Conservation (phyloP, 2,797 vertebrate genomes). For the Glyptemys insculpta region DNA sequence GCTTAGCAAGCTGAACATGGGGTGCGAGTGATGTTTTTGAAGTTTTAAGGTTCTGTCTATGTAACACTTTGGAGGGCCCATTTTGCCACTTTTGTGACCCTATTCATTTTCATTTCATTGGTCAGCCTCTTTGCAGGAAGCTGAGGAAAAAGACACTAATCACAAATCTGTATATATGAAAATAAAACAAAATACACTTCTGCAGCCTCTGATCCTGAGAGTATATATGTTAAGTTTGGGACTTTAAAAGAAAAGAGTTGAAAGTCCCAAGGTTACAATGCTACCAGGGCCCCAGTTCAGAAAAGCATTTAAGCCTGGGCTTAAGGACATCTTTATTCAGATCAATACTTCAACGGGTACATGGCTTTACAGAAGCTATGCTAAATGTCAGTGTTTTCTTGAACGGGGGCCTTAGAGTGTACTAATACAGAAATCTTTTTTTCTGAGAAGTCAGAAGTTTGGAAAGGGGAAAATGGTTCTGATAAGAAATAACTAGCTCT, state of each 20-base stretch:
- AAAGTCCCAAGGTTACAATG: background rate
- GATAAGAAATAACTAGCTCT: background rate
- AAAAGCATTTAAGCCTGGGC: background rate
- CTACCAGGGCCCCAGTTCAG: background rate
- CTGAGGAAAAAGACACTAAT: background rate
- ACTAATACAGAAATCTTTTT: background rate
- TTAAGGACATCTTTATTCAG: slow-evolving; percentile 16
- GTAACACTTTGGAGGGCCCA: background rate
- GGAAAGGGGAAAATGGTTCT: background rate
- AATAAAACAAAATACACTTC: background rate
- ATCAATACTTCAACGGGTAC: slow-evolving; percentile 23
- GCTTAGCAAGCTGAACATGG: background rate
- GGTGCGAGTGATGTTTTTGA: background rate
- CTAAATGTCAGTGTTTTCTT: background rate
- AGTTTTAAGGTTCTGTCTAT: background rate
- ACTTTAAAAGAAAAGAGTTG: background rate
- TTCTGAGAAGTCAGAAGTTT: background rate
- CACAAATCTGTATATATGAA: background rate
- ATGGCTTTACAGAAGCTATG: slow-evolving; percentile 15
- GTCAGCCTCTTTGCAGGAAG: background rate
- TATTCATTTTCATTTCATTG: background rate
- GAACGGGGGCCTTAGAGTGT: background rate
- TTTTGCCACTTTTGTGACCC: background rate
- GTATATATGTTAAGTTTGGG: background rate
- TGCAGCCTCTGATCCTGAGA: background rate